A percentile compares a stretch with the other conserved stretches of the same genome.
These are phyloP conservation scores for Scelioninae gen. 1 DNA, from an alignment of 2,888 invertebrate species.

Conservation along the genomic window DNA sequence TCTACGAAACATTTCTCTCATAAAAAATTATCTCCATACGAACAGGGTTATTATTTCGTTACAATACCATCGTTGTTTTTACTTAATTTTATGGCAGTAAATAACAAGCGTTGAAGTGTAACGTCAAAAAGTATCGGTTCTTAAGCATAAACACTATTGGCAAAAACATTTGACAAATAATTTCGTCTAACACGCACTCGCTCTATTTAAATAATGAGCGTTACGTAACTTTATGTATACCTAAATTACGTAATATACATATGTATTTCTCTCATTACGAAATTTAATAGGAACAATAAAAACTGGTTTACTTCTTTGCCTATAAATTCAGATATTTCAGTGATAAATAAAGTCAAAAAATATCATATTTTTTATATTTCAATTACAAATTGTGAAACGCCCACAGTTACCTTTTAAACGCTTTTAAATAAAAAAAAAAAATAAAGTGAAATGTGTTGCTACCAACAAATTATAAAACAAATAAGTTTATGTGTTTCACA, in stretches of 20 bases:
- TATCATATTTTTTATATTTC: slow-evolving; percentile 28
- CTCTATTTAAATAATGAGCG: not conserved
- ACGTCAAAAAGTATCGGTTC: not conserved
- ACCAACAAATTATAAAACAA: no score
- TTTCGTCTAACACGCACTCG: not conserved
- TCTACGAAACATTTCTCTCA: not conserved
- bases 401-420: not conserved
- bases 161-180: not conserved
- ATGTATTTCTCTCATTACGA: slow-evolving; percentile 14
- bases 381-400: slow-evolving; percentile 32
- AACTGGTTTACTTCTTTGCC: slow-evolving; percentile 28
- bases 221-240: not conserved
- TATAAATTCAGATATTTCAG: slow-evolving; percentile 30
- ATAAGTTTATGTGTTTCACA: not conserved
- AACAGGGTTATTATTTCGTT: slow-evolving; percentile 3
- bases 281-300: slow-evolving; percentile 43
- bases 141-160: not conserved
- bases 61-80: slow-evolving; percentile 1
- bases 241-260: slow-evolving; percentile 10
- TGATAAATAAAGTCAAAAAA: slow-evolving; percentile 39
- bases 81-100: not conserved
- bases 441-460: no score
- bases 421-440: not conserved
- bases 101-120: not conserved
- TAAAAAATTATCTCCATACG: not conserved